These are phyloP conservation scores for Andricus grossulariae DNA, from an alignment of 1,140 invertebrate species.

Conservation along the genomic window DNA sequence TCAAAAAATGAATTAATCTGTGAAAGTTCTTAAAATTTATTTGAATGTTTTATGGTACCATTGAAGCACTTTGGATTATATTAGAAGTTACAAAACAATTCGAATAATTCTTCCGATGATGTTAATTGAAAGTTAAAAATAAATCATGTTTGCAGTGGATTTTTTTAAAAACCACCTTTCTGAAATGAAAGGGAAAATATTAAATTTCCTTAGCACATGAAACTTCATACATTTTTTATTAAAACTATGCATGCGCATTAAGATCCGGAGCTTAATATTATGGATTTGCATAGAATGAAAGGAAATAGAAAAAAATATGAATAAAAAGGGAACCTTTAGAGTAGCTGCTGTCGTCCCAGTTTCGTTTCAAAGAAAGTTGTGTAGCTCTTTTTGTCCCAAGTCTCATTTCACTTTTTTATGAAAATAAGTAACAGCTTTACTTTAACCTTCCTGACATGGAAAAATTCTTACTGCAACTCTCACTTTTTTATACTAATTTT, in stretches of 20 bases:
- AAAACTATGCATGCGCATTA: slow-evolving; percentile 13
- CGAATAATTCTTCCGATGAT: too few relatives aligned
- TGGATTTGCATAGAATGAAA: neutral
- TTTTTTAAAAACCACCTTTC: neutral
- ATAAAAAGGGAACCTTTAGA: neutral
- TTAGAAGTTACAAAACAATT: too few relatives aligned
- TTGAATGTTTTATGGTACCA: too few relatives aligned
- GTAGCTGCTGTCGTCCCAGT: neutral
- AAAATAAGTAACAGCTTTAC: neutral
- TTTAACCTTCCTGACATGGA: neutral
- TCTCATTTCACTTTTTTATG: neutral
- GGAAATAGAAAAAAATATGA: neutral
- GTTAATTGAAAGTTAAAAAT: too few relatives aligned
- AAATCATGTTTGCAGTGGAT: neutral
- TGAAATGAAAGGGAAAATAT: neutral
- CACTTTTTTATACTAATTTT: neutral
- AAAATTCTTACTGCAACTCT: neutral
- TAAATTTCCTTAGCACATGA: neutral
- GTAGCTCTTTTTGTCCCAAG: neutral
- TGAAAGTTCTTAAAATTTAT: too few relatives aligned
- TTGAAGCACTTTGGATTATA: too few relatives aligned
- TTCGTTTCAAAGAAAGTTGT: slow-evolving; percentile 4
- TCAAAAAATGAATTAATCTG: too few relatives aligned
- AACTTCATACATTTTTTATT: neutral
- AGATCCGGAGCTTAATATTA: neutral